Conservation (phyloP, 1,140 invertebrate species). For the Pseudomyrmex dendroicus region DNA sequence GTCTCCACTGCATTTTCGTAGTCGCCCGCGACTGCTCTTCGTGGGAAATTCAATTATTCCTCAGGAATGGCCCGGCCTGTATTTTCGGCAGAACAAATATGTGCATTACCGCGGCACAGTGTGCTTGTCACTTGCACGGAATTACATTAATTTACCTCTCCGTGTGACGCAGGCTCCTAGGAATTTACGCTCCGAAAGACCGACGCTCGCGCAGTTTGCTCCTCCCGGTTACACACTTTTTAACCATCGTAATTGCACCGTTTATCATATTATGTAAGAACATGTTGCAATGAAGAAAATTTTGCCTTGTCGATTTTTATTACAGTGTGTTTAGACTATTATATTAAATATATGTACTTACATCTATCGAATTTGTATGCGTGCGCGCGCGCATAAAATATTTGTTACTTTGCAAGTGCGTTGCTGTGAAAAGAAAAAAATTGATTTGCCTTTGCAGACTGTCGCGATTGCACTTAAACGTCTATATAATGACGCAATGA, state of each 20-base stretch:
- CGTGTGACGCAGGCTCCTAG: slow-evolving; percentile 11
- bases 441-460: neutral
- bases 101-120: slow-evolving; percentile 24
- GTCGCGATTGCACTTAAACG: neutral
- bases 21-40: slow-evolving; percentile 30
- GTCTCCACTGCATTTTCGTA: slow-evolving; percentile 44
- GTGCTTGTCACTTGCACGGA: slow-evolving; percentile 55
- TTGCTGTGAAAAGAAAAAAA: too few relatives aligned
- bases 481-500: slow-evolving; percentile 4
- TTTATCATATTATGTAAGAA: neutral
- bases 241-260: neutral
- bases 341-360: too few relatives aligned
- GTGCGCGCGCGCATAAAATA: too few relatives aligned
- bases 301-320: neutral
- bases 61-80: slow-evolving; percentile 45
- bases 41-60: slow-evolving; percentile 59
- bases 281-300: neutral
- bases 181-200: slow-evolving; percentile 47
- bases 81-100: slow-evolving; percentile 49
- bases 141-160: slow-evolving; percentile 57
- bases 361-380: too few relatives aligned
- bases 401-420: too few relatives aligned
- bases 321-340: neutral
- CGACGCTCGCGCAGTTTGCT: slow-evolving; percentile 28
- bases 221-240: slow-evolving; percentile 25